Evolutionary conservation across 2,888 invertebrate genomes (phyloP).

Genomic region (Cataglyphis albicans): DNA sequence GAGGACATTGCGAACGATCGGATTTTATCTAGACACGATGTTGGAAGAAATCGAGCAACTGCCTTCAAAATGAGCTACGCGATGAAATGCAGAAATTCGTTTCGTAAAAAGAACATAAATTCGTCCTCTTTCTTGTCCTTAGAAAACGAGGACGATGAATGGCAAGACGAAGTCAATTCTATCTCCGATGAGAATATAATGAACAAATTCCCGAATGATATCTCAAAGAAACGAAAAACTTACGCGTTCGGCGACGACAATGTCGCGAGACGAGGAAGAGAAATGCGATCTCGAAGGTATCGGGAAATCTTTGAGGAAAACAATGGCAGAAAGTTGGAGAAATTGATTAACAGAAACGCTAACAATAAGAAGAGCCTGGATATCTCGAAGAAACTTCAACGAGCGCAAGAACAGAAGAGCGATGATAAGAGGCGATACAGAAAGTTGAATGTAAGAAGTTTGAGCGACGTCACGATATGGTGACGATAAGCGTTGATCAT

Average conservation of each 20-base stretch:
- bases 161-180: slow-evolving; percentile 57
- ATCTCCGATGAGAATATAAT: slow-evolving; percentile 34
- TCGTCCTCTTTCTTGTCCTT: slow-evolving; percentile 46
- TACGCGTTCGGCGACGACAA: slow-evolving; percentile 16
- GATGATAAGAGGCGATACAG: neutral
- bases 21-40: neutral
- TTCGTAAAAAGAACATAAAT: neutral
- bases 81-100: neutral
- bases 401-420: slow-evolving; percentile 21
- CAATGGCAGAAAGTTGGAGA: slow-evolving; percentile 9
- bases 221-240: slow-evolving; percentile 38
- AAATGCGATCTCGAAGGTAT: slow-evolving; percentile 16
- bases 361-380: slow-evolving; percentile 88
- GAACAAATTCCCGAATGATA: slow-evolving; percentile 58
- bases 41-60: neutral
- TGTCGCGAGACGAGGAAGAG: neutral
- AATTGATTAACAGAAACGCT: slow-evolving; percentile 78
- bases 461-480: slow-evolving; percentile 72
- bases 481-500: slow-evolving; percentile 41
- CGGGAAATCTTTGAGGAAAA: slow-evolving; percentile 41
- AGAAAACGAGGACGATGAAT: slow-evolving; percentile 50
- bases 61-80: neutral
- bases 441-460: slow-evolving; percentile 57
- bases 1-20: neutral
- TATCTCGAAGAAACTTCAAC: slow-evolving; percentile 83